Conservation (phyloP, 2,113 vertebrate genomes). For the Rhynchomys soricoides region DNA sequence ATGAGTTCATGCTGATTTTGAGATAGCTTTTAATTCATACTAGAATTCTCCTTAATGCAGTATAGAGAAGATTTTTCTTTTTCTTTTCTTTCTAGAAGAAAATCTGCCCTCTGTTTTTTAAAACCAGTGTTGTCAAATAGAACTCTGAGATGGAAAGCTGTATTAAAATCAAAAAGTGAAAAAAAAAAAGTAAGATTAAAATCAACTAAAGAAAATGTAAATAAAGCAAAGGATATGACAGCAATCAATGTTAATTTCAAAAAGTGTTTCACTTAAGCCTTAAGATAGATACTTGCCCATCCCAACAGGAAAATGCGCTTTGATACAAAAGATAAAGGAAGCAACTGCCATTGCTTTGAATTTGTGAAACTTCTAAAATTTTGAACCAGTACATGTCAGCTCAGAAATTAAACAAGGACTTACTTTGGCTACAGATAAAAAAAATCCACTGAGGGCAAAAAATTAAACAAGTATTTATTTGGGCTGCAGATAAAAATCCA, state of each 20-base stretch:
- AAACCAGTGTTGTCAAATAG: conserved; percentile 1
- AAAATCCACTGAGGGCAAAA: conserved; percentile 10
- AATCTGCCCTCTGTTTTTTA: conserved; percentile 44
- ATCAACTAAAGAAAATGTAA: conserved; percentile 58
- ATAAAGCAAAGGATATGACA: conserved; percentile 50
- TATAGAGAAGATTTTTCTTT: background rate
- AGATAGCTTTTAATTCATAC: conserved; percentile 25
- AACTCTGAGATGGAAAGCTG: background rate
- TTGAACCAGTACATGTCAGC: background rate
- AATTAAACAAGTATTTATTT: background rate
- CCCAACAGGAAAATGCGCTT: background rate
- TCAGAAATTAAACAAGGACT: conserved; percentile 30
- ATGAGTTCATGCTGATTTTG: conserved; percentile 28
- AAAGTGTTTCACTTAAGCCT: conserved; percentile 33
- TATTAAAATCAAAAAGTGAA: background rate
- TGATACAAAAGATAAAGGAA: conserved; percentile 18
- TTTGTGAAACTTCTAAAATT: conserved; percentile 32
- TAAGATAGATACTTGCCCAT: background rate
- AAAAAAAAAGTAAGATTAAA: background rate
- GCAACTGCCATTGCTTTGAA: background rate
- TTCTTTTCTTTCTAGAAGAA: conserved; percentile 27
- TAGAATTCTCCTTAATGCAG: background rate
- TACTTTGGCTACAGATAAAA: background rate
- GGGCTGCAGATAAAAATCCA: no score
- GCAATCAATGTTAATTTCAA: conserved; percentile 35